Evolutionary conservation across 2,888 invertebrate species (phyloP), one percentile per base, ranked within the genome.

Genomic region (Phalangium opilio): DNA sequence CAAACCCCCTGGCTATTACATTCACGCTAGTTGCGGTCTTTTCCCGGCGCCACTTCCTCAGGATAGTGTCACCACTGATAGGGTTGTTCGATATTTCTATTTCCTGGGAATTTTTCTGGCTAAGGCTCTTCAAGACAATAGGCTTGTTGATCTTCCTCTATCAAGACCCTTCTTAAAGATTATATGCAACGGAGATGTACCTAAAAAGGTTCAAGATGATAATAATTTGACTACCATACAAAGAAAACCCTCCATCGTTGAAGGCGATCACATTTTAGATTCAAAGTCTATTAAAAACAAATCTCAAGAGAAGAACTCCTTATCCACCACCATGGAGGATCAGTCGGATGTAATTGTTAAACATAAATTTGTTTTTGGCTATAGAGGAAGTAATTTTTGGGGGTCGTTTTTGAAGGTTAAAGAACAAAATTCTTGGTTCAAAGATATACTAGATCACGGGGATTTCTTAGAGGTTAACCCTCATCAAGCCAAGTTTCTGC

Each of bases 31-130:
- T 5, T 77, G 79, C 50, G 98, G 98, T 2, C 73, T 98, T 20
- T 98, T 96, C 70, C 96, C 96, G 0, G 89, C 95, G 15, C 91
- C 96, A 0, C 70, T 93, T 44, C 90, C 90, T 10, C 89, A 93
- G 70, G 81, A 87, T 64, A 80, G 83, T n/a, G 72, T 77, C 53
- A 74, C 80, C 63, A 84, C 87, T 69, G 85, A 87, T 70, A 77
- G 77, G 64, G 83, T 83, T 49, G 79, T 79, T 61, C 78, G 79
- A 66, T 79, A 89, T 66, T 98, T 89, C 74, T 83, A 86, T 78
- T 91, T 96, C 72, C 74, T 73, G 44, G 57, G 57, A 20, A 56
- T 91, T 52, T 91, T 96, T 67, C 75, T 98, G 61, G 98, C 96
- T 55, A 98, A 98, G 75, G 78, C 77, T 64, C 72, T 95, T 56